Base-by-base conservation (phyloP, 2,888 invertebrate species). In the Catocala nupta region DNA sequence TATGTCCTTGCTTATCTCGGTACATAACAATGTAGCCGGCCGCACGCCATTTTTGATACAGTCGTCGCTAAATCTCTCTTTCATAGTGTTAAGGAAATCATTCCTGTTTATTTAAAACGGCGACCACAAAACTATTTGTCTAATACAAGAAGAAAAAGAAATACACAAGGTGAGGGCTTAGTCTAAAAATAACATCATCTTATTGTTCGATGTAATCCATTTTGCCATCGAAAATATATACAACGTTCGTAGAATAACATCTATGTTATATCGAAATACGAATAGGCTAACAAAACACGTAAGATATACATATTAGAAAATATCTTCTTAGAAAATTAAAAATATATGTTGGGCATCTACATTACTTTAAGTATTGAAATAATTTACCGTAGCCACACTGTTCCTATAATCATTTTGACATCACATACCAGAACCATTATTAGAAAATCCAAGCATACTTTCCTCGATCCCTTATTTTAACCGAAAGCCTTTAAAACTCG, bases 1-100 rank as follows among this genome's bases (percentile, higher is more conserved):
- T 87, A 85, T 83, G 80, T 77, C 73, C 77, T 65, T 73, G 80
- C 82, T 89, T 89, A 88, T 87, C 86, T 84, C 73, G 63, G 70
- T 74, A 81, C 75, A 80, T 83, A 80, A 77, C 76, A 81, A 85
- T 78, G 83, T 78, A 79, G 81, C 70, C 68, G 73, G 73, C 75
- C 81, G 79, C 81, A 84, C 72, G 77, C 77, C 78, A 78, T 78
- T 65, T 82, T 73, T 78, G 75, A 81, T 75, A 78, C 73, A 66
- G 64, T 55, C 52, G 47, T 49, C 47, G 54, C 68, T 67, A 63
- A 69, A 69, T 67, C 56, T 66, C 49, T 56, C 57, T 58, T 68
- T 56, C 61, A 61, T 62, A 59, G 53, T 59, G 58, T 57, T 44
- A 58, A 53, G 51, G 53, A 62, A 70, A 70, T 72, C 54, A 66